These are phyloP conservation scores for Tachina lurida DNA, from an alignment of 2,888 invertebrate genomes.

Conservation along the genomic window DNA sequence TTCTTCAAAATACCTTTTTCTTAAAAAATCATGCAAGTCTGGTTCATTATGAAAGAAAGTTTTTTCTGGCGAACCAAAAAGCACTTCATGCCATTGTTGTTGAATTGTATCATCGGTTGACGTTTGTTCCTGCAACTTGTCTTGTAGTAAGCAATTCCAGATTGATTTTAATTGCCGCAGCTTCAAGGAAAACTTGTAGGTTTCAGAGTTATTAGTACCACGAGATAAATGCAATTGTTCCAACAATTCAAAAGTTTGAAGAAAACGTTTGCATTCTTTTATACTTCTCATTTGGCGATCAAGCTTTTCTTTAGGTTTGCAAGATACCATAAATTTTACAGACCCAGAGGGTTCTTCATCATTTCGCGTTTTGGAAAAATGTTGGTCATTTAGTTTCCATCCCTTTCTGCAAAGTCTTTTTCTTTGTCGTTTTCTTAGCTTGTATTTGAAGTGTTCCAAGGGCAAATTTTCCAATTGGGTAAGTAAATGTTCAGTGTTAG, in stretches of 20 bases:
- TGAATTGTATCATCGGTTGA: conserved; percentile 67
- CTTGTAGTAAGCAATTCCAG: conserved; percentile 76
- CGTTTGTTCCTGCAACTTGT: conserved; percentile 58
- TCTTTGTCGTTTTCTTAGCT: conserved; percentile 61
- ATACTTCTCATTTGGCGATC: conserved; percentile 70
- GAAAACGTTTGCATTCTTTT: conserved; percentile 74
- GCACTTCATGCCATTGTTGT: conserved; percentile 76
- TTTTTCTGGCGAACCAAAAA: conserved; percentile 76
- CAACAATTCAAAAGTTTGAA: conserved; percentile 76
- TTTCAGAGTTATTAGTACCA: conserved; percentile 66
- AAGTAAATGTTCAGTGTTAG: conserved; percentile 62
- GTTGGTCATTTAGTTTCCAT: not conserved
- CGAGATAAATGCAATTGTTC: conserved; percentile 75
- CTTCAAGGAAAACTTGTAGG: conserved; percentile 68
- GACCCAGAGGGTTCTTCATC: not conserved
- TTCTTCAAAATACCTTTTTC: conserved; percentile 74
- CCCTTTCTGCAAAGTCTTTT: conserved; percentile 65
- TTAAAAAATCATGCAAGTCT: conserved; percentile 71
- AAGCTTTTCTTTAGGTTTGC: conserved; percentile 22
- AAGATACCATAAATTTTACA: conserved; percentile 8
- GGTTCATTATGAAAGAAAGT: conserved; percentile 53
- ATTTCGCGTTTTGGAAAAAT: conserved; percentile 36
- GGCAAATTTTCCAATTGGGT: conserved; percentile 52
- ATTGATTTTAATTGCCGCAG: conserved; percentile 73
- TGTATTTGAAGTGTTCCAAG: conserved; percentile 54